Evolutionary conservation across 2,888 invertebrate species (phyloP).

Genomic region (Dendrolimus pini): DNA sequence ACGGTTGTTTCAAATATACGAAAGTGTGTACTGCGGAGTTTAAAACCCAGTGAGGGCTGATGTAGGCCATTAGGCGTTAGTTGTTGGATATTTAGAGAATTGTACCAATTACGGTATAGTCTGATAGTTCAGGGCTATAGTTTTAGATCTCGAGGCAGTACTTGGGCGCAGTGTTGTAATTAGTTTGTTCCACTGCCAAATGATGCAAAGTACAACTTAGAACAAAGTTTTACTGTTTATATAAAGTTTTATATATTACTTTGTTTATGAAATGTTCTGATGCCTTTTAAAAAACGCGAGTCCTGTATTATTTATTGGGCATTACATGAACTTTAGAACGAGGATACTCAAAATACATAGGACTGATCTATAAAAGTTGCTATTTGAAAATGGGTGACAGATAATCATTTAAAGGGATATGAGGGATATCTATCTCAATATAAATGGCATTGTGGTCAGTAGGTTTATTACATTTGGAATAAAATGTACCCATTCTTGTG

Average conservation of each 20-base stretch:
- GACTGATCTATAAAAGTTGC: too few species aligned
- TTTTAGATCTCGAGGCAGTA: slow-evolving; percentile 26
- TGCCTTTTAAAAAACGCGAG: slow-evolving; percentile 22
- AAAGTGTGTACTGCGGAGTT: background rate
- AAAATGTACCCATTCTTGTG: too few species aligned
- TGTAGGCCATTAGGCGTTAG: slow-evolving; percentile 13
- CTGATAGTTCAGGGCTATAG: background rate
- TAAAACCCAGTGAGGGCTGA: slow-evolving; percentile 2
- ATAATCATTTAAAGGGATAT: too few species aligned
- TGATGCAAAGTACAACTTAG: slow-evolving; percentile 56
- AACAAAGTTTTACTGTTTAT: slow-evolving; percentile 34
- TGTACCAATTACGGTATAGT: background rate
- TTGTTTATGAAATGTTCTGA: slow-evolving; percentile 25
- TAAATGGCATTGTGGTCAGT: too few species aligned
- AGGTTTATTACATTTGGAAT: too few species aligned
- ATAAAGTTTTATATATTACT: slow-evolving; percentile 29
- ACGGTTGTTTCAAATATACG: background rate
- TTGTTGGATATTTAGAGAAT: background rate
- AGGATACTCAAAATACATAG: background rate
- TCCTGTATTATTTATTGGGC: background rate
- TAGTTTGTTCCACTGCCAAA: slow-evolving; percentile 56
- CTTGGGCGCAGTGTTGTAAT: background rate
- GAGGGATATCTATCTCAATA: too few species aligned
- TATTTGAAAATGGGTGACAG: too few species aligned
- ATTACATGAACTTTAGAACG: background rate